Conservation (phyloP, 2,888 invertebrate genomes). For the Dicranocentrus wangi region DNA sequence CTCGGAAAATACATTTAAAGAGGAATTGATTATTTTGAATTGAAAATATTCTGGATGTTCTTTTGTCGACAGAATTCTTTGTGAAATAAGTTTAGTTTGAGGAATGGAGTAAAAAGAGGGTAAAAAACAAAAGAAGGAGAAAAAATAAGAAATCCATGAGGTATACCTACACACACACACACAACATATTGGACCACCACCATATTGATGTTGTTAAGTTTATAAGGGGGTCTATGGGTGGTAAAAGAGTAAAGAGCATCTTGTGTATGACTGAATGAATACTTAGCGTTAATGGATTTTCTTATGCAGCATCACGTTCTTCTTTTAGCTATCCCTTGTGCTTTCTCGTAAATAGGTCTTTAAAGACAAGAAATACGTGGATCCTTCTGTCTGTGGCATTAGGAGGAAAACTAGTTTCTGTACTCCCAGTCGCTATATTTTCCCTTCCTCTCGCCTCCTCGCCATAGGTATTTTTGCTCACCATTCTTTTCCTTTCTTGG, state of each 20-base stretch:
- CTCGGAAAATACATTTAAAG: not conserved
- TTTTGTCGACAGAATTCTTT: not conserved
- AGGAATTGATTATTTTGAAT: slow-evolving; percentile 10
- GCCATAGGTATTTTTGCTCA: too few relatives aligned
- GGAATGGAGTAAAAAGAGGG: too few relatives aligned
- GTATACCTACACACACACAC: too few relatives aligned
- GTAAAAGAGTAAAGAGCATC: not conserved
- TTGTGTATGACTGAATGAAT: slow-evolving; percentile 9
- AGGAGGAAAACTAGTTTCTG: not conserved
- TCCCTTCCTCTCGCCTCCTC: not conserved
- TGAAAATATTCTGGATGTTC: not conserved
- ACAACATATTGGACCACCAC: too few relatives aligned
- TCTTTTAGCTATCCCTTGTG: slow-evolving; percentile 39
- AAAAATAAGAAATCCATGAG: too few relatives aligned
- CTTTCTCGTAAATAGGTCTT: slow-evolving; percentile 31
- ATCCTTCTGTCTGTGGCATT: slow-evolving; percentile 14
- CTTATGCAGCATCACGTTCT: slow-evolving; percentile 28
- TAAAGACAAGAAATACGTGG: slow-evolving; percentile 39
- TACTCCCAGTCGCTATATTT: not conserved
- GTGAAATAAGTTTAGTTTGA: not conserved
- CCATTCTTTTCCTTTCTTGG: not conserved
- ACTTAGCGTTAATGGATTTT: slow-evolving; percentile 17
- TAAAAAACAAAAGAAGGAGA: too few relatives aligned
- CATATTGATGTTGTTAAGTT: too few relatives aligned
- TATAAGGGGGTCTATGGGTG: too few relatives aligned